These are phyloP conservation scores for Drosophila trapezifrons DNA, from an alignment of 1,140 invertebrate genomes.

Conservation along the genomic window DNA sequence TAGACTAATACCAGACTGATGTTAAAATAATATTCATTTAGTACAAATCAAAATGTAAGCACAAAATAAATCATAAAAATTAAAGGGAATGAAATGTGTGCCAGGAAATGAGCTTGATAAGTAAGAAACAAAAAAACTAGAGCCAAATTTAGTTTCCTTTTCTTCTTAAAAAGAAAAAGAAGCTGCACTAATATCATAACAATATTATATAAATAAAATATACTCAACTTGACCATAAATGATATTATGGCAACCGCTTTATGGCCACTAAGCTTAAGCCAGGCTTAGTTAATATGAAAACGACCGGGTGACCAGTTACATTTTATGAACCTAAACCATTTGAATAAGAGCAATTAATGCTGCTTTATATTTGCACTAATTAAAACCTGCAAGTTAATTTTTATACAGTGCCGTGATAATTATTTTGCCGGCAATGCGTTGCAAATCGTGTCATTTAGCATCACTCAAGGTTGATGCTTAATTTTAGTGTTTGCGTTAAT, in stretches of 20 bases:
- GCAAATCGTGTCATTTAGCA: not conserved
- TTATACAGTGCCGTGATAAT: not conserved
- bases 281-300: not conserved
- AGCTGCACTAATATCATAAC: no score
- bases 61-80: not conserved
- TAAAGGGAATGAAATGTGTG: no score
- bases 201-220: not conserved
- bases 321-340: not conserved
- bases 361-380: conserved; percentile 5
- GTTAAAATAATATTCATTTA: not conserved
- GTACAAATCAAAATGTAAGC: no score
- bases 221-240: not conserved
- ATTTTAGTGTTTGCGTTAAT: no score
- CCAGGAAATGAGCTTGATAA: no score
- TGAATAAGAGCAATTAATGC: not conserved
- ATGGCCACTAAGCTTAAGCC: not conserved
- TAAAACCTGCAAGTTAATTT: conserved; percentile 11
- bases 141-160: no score
- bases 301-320: not conserved
- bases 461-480: not conserved
- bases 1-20: no score
- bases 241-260: no score
- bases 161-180: no score
- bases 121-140: not conserved
- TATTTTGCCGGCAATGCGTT: not conserved